phyloP scores from a whole-genome alignment of 1,140 invertebrate genomes.

The Aradophagus sp. region DNA sequence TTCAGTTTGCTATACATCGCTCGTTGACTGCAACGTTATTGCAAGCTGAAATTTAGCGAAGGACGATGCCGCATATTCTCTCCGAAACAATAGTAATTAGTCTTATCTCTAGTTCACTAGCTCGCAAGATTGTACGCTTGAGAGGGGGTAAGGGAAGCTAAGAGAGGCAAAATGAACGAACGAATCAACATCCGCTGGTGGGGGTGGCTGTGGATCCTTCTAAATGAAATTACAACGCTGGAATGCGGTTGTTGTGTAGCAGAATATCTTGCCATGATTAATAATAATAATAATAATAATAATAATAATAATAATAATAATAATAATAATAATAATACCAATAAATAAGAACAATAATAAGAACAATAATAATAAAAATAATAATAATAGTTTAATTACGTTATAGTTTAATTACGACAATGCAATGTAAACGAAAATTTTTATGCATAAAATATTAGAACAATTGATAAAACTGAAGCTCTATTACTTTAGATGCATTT shows the following conservation, averaged over 20 bases:
- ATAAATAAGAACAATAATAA: too few species aligned
- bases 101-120: conserved; percentile 63
- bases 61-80: conserved; percentile 61
- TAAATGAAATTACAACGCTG: conserved; percentile 50
- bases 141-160: conserved; percentile 38
- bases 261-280: conserved; percentile 23
- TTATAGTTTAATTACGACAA: too few species aligned
- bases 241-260: conserved; percentile 38
- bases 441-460: too few species aligned
- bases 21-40: conserved; percentile 65
- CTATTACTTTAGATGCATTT: too few species aligned
- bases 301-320: too few species aligned
- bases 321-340: conserved; percentile 40
- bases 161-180: conserved; percentile 32
- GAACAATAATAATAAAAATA: too few species aligned
- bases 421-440: too few species aligned
- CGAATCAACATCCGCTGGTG: conserved; percentile 12
- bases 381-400: conserved; percentile 27
- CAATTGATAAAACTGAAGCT: too few species aligned
- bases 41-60: conserved; percentile 58
- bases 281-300: conserved; percentile 40
- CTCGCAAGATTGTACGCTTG: conserved; percentile 61
- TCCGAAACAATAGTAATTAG: conserved; percentile 68
- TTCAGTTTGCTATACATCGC: conserved; percentile 44
- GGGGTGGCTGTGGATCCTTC: too few species aligned